Evolutionary conservation across 2,113 vertebrate genomes (phyloP), one percentile per base, ranked within the genome.

Genomic region (Chionomys nivalis): DNA sequence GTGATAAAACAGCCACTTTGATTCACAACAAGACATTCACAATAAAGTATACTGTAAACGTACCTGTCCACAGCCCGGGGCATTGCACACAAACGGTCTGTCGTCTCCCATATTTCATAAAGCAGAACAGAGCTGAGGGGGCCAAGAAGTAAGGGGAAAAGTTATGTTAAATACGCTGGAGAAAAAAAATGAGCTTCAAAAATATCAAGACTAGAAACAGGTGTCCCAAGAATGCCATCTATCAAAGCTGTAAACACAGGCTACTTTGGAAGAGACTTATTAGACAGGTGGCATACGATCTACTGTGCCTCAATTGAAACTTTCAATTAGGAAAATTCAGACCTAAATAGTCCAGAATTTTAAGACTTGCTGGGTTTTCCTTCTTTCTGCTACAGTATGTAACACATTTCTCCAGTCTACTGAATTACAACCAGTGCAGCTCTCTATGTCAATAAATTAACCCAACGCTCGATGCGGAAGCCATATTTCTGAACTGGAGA

Each of bases 41-140:
- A 96, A 98, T 97, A 98, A 98, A 98, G 97, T 81, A 98, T 96
- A 95, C 96, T 90, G 96, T 97, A 94, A 97, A 98, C 99, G 98
- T 99, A 99, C 99, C 99, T 99, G 99, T 98, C 99, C 99, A 94
- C 99, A 99, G 99, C 99, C 99, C 0, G 98, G 99, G 98, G 99
- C 99, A 83, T 94, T 98, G 99, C 99, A 99, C 99, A 99, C 99
- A 98, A 99, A 99, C 97, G 99, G 99, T 98, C 99, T 98, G 98
- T 99, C 99, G 98, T 99, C 99, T 98, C 99, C 99, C 99, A 99
- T 99, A 97, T 97, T 98, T 94, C 98, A 96, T 92, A 93, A 77
- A 97, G 98, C 96, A 96, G 93, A 97, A 97, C 89, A n/a, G 79
- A 96, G 97, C 98, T 98, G 98, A 52, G 95, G 88, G 96, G 97